phyloP scores from a whole-genome alignment of 2,113 vertebrate species.

The Chinchilla lanigera region DNA sequence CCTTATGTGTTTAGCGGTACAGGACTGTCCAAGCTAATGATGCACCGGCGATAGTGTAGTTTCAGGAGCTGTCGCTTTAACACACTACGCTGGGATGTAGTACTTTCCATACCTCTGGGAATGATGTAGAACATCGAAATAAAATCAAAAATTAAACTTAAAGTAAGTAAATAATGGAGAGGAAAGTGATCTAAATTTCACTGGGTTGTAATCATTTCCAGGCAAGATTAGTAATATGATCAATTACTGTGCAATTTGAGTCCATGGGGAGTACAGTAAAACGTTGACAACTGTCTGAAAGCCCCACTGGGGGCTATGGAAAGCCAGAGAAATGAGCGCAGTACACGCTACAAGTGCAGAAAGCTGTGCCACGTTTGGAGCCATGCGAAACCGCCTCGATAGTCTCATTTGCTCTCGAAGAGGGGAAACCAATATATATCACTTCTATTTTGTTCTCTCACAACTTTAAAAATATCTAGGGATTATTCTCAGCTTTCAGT shows the following conservation, averaged over 20 bases:
- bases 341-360: slow-evolving; percentile 44
- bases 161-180: slow-evolving; percentile 23
- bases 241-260: slow-evolving; percentile 92
- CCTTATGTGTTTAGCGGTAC: neutral
- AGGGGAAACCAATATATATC: slow-evolving; percentile 74
- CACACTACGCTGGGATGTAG: neutral
- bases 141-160: neutral
- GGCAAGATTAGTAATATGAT: slow-evolving; percentile 88
- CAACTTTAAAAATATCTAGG: neutral
- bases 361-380: slow-evolving; percentile 67
- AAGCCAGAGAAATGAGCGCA: slow-evolving; percentile 87
- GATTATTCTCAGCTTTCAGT: slow-evolving; percentile 60
- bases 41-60: neutral
- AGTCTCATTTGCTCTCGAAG: slow-evolving; percentile 77
- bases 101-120: neutral
- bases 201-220: slow-evolving; percentile 70
- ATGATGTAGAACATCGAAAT: neutral
- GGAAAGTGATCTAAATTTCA: slow-evolving; percentile 71
- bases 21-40: neutral
- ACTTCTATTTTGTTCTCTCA: slow-evolving; percentile 76
- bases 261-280: slow-evolving; percentile 90
- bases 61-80: slow-evolving; percentile 34
- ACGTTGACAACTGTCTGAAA: slow-evolving; percentile 93
- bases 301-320: slow-evolving; percentile 88
- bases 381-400: slow-evolving; percentile 80